These are phyloP conservation scores for Iselma pallidipennis DNA, from an alignment of 2,888 invertebrate genomes.

Conservation along the genomic window DNA sequence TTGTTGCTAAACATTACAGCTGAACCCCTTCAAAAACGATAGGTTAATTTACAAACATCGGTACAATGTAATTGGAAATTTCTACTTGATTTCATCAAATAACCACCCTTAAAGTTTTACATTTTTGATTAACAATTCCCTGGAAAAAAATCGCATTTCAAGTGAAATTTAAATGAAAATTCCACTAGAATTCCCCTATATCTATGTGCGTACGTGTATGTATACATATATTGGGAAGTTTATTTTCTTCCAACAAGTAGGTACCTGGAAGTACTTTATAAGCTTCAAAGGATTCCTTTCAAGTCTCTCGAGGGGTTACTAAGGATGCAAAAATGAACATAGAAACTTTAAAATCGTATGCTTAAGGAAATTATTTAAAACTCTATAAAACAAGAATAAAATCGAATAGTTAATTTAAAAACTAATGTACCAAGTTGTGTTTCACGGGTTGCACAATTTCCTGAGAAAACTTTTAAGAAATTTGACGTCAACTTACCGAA, in stretches of 20 bases:
- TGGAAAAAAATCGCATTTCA: background rate
- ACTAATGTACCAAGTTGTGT: no score
- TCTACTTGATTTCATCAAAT: constrained; percentile 12
- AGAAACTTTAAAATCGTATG: background rate
- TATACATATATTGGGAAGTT: background rate
- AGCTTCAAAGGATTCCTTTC: constrained; percentile 7
- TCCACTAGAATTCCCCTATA: no score
- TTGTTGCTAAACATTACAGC: no score
- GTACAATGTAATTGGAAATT: constrained; percentile 14
- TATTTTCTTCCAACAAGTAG: background rate
- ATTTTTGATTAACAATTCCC: background rate
- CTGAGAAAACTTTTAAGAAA: no score
- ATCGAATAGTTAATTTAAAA: no score
- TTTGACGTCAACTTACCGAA: background rate
- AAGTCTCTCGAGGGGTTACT: background rate
- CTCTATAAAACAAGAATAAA: background rate
- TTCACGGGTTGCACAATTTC: no score
- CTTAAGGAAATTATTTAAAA: background rate
- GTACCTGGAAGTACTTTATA: background rate
- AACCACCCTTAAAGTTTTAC: background rate
- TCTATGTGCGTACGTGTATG: background rate
- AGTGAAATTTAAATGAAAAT: background rate
- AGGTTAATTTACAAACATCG: background rate
- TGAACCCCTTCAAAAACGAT: background rate
- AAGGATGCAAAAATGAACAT: background rate